Evolutionary conservation across 2,113 vertebrate species (phyloP).

Genomic region (Grammomys dolichurus): DNA sequence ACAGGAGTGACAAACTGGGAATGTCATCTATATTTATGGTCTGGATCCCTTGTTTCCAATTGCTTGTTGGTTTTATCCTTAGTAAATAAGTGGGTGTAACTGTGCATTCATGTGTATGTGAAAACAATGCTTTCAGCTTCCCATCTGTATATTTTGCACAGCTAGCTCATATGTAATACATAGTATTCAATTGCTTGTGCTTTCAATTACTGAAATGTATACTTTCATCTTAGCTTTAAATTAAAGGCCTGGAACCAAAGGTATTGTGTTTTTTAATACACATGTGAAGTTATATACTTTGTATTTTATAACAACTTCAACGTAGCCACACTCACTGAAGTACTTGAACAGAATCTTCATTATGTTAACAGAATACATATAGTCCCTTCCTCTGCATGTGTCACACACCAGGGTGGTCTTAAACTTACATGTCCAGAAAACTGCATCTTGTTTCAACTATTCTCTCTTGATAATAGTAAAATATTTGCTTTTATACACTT

Average conservation of each 20-base stretch:
- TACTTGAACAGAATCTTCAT: constrained; percentile 53
- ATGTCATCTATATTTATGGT: not conserved
- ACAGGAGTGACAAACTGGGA: not conserved
- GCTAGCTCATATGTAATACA: constrained; percentile 27
- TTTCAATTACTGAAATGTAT: not conserved
- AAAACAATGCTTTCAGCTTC: constrained; percentile 20
- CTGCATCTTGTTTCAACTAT: constrained; percentile 26
- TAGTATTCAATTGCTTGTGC: constrained; percentile 27
- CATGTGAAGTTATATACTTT: not conserved
- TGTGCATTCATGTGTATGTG: not conserved
- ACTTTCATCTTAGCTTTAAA: constrained; percentile 62
- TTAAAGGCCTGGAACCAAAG: constrained; percentile 51
- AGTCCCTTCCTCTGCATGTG: not conserved
- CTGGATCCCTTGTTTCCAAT: not conserved
- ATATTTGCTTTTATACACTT: not conserved
- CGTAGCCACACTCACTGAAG: not conserved
- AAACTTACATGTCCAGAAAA: constrained; percentile 2
- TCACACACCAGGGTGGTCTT: constrained; percentile 58
- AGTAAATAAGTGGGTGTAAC: not conserved
- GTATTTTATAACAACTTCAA: not conserved
- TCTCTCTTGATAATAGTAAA: constrained; percentile 20
- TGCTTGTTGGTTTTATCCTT: not conserved
- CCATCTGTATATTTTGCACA: not conserved
- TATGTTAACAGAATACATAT: not conserved
- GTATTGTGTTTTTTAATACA: constrained; percentile 53